Evolutionary conservation across 2,797 vertebrate species (phyloP).

Genomic region (Cryptoblepharus egeriae): DNA sequence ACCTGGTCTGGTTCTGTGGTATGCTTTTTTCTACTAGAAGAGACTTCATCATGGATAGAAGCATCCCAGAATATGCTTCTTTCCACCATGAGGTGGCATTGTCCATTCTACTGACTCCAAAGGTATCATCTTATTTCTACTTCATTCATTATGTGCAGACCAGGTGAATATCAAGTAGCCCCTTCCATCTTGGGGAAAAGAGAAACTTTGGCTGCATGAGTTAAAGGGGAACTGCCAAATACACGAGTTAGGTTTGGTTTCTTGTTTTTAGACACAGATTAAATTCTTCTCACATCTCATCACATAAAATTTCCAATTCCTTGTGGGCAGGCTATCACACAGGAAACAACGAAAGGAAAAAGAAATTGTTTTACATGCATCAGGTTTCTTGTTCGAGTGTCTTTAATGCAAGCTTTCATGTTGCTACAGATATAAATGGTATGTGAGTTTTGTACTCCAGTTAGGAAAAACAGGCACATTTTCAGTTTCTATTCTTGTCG

Average conservation of each 20-base stretch:
- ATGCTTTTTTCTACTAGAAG: background rate
- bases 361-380: conserved; percentile 33
- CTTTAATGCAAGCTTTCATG: conserved; percentile 53
- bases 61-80: background rate
- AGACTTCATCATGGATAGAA: too few relatives aligned
- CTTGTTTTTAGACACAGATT: background rate
- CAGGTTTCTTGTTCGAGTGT: conserved; percentile 16
- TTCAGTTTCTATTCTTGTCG: background rate
- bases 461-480: conserved; percentile 8
- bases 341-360: conserved; percentile 25
- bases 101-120: background rate
- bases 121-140: background rate
- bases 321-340: background rate
- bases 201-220: background rate
- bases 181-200: background rate
- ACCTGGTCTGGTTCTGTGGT: too few relatives aligned
- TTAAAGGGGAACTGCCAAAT: background rate
- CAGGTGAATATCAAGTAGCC: too few relatives aligned
- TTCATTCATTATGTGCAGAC: background rate
- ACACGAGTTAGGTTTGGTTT: background rate
- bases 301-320: background rate
- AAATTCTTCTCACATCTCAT: background rate
- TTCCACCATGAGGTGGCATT: background rate
- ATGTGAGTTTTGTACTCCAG: background rate
- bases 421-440: conserved; percentile 37